Evolutionary conservation across 2,888 invertebrate species (phyloP).

Genomic region (Synanthedon tipuliformis): DNA sequence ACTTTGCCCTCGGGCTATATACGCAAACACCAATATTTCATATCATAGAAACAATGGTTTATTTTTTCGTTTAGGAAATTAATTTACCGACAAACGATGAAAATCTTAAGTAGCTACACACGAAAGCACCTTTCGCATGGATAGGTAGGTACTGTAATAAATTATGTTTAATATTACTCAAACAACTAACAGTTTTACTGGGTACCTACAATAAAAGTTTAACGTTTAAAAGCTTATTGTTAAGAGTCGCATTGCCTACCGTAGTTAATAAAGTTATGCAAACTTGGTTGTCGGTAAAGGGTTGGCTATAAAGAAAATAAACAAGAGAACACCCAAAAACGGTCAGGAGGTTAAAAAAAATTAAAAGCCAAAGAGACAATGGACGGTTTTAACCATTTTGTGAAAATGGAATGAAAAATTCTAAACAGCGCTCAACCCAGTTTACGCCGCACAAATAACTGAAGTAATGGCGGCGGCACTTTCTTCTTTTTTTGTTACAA

Average conservation of each 20-base stretch:
- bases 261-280: constrained; percentile 30
- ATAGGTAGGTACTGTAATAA: background rate
- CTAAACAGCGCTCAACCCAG: constrained; percentile 28
- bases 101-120: constrained; percentile 17
- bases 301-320: constrained; percentile 48
- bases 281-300: constrained; percentile 41
- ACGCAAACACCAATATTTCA: constrained; percentile 11
- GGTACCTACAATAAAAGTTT: background rate
- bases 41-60: constrained; percentile 22
- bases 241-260: background rate
- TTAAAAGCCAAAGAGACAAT: constrained; percentile 44
- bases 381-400: constrained; percentile 26
- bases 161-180: background rate
- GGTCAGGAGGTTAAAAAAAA: constrained; percentile 41
- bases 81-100: constrained; percentile 10
- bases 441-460: constrained; percentile 31
- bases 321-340: constrained; percentile 42
- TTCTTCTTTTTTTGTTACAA: constrained; percentile 29
- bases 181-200: background rate
- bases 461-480: constrained; percentile 32
- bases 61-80: constrained; percentile 4
- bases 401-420: constrained; percentile 41
- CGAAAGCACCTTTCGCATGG: background rate
- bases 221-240: background rate
- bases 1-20: constrained; percentile 27